Conservation (phyloP, 1,140 invertebrate genomes). For the Zaprionus nigranus region DNA sequence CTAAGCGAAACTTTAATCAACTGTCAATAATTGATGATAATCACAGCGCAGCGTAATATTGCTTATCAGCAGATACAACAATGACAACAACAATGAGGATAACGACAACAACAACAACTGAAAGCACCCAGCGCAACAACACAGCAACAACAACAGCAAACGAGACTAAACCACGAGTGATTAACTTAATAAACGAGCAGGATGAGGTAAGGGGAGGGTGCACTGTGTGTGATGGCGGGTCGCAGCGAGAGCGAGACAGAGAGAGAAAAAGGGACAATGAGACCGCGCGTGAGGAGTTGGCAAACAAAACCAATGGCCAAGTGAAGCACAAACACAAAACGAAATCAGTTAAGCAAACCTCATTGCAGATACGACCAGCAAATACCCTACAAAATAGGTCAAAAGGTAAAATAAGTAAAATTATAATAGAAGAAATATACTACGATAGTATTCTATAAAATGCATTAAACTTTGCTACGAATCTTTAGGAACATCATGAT, state of each 20-base stretch:
- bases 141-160: slow-evolving; percentile 28
- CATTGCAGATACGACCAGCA: background rate
- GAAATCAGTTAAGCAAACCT: slow-evolving; percentile 11
- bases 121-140: background rate
- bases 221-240: too few relatives aligned
- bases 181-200: slow-evolving; percentile 50
- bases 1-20: slow-evolving; percentile 62
- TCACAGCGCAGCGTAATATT: slow-evolving; percentile 50
- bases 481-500: background rate
- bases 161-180: slow-evolving; percentile 41
- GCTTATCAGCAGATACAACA: slow-evolving; percentile 46
- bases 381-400: slow-evolving; percentile 15
- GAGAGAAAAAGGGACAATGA: background rate
- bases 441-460: too few relatives aligned
- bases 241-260: slow-evolving; percentile 2
- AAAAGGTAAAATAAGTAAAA: background rate
- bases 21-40: slow-evolving; percentile 67
- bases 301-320: slow-evolving; percentile 46
- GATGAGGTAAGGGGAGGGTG: too few relatives aligned
- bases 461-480: background rate
- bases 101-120: slow-evolving; percentile 24
- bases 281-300: slow-evolving; percentile 19
- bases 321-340: slow-evolving; percentile 46
- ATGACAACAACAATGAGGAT: slow-evolving; percentile 19
- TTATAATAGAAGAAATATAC: too few relatives aligned